Percentiles rank a stretch among this genome's conserved stretches.
Evolutionary conservation across 2,888 invertebrate species (phyloP).

Genomic region (Spilosoma lubricipeda): DNA sequence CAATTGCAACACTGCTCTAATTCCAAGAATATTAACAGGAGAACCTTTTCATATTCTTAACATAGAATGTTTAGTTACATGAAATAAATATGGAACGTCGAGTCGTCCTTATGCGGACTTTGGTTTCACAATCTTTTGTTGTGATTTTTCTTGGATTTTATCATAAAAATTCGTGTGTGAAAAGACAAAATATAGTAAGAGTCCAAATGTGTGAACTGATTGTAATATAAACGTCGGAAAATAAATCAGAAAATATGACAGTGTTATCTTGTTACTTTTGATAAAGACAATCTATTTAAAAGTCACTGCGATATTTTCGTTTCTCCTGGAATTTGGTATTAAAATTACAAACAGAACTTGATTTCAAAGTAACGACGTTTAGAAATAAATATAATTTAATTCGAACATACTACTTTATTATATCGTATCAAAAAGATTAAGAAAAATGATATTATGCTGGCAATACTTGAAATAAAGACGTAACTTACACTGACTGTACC

Average conservation of each 20-base stretch:
- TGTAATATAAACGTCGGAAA: not conserved
- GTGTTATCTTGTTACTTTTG: not conserved
- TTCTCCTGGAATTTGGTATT: too few relatives aligned
- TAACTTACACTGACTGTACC: not conserved
- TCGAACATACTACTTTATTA: not conserved
- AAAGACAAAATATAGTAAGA: too few relatives aligned
- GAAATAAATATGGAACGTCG: slow-evolving; percentile 9
- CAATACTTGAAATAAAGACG: too few relatives aligned
- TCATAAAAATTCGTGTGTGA: too few relatives aligned
- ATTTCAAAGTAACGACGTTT: too few relatives aligned
- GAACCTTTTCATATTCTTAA: too few relatives aligned
- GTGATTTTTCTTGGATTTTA: not conserved
- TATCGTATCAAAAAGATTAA: not conserved
- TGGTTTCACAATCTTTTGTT: not conserved
- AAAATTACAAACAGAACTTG: too few relatives aligned
- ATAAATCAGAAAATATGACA: too few relatives aligned
- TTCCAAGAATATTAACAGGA: slow-evolving; percentile 31
- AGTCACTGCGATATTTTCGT: too few relatives aligned
- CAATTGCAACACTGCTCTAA: slow-evolving; percentile 41
- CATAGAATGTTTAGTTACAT: slow-evolving; percentile 16
- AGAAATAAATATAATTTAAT: not conserved
- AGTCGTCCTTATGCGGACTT: not conserved
- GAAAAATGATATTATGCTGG: not conserved
- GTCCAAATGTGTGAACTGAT: too few relatives aligned
- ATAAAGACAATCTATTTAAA: too few relatives aligned